Evolutionary conservation across 2,888 invertebrate species (phyloP), one percentile per base, ranked within the genome.

Genomic region (Epirrhoe alternata): DNA sequence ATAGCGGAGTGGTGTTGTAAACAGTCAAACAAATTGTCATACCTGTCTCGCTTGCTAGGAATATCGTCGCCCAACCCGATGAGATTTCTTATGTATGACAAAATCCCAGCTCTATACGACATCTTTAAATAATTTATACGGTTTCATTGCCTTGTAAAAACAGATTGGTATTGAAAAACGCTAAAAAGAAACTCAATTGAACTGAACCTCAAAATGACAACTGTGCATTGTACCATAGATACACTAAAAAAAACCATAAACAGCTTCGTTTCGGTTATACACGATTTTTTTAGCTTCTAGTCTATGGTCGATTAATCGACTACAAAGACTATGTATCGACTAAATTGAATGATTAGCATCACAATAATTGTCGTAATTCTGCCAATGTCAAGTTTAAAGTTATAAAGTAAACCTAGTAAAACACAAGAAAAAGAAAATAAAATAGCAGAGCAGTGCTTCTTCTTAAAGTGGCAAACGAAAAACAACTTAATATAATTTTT

Each of bases 21-120:
- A 92, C 91, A 68, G 64, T 67, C 63, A 92, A 85, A 85, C 62
- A 92, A 85, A 85, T 84, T 86, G 87, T 85, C 89, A 88, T 86
- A 93, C 93, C 93, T 93, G 89, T 92, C 88, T 84, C 93, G 86
- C 86, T 93, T 93, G 84, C 84, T 87, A 76, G 82, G 79, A 78
- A 83, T 83, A 75, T 89, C 88, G 69, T 87, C 89, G 75, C 76
- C 75, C 83, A 85, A 88, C 75, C 89, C 88, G 51, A 93, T 76
- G 74, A 92, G 85, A 81, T 72, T 86, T 64, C 93, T 87, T 65
- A 93, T 83, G 64, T 91, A 92, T 84, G 85, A 82, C 86, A 91
- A 78, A 72, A 92, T 57, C 42, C 52, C 70, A 85, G 88, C 33
- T 61, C 64, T 61, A 42, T 54, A 88, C 88, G 87, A 86, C 93